Base-by-base conservation (phyloP, 2,888 invertebrate genomes). In the Metacarcinus magister region DNA sequence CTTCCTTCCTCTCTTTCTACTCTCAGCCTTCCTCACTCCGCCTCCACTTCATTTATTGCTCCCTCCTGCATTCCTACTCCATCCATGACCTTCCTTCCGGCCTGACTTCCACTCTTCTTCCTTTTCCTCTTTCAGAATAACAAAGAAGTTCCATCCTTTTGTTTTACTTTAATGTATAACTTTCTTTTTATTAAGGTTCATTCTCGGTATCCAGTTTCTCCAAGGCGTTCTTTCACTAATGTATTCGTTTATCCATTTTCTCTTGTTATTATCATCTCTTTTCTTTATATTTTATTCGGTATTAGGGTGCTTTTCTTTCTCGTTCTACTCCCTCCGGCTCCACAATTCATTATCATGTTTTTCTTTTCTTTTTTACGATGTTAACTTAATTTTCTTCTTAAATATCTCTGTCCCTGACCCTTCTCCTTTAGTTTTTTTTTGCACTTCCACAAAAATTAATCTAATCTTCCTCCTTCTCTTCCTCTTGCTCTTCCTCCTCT, bases 381-480 rank as follows among this genome's bases (percentile, higher is more conserved):
- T 54, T 54, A 67, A 23, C 5, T 67, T 67, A 67, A 67, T 67
- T 67, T 67, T n/a, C 23, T 67, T 19, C n/a, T 67, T 67, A 67
- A 67, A 5, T n/a, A 19, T n/a, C n/a, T 67, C 67, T n/a, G n/a
- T n/a, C 5, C 67, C 67, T n/a, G 67, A 67, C 67, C 67, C 39
- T 90, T 43, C 19, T 19, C 5, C 90, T 23, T 90, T 54, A 54
- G 54, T 54, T 54, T 90, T 23, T 39, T 90, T n/a, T n/a, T n/a
- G 39, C 90, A 16, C 44, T 90, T 67, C 67, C 67, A 67, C 67
- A 67, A 67, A 67, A 67, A 67, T 44, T 90, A 90, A 90, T 44
- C 90, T 43, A 39, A 90, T 90, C 44, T 39, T 43, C 90, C 90
- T 39, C 32, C 23, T 4, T 19, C 13, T 90, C 19, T 19, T 32